Evolutionary conservation across 2,888 invertebrate genomes (phyloP).

Genomic region (Scaptomyza flava): DNA sequence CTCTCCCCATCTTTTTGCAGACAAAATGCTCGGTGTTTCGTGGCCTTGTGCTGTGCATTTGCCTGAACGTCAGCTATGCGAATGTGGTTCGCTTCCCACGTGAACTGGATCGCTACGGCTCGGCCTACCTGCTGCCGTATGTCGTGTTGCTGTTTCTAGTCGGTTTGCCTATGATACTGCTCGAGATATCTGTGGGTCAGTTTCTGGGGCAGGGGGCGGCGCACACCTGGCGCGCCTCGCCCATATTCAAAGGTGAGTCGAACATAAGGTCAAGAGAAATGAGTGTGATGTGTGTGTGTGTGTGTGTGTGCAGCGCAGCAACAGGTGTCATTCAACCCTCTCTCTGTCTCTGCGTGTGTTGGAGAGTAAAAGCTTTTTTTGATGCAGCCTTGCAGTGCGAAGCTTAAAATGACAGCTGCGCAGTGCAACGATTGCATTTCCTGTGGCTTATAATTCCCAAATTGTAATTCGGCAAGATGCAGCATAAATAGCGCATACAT

Average conservation of each 20-base stretch:
- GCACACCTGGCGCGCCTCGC: conserved; percentile 84
- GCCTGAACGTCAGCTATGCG: conserved; percentile 84
- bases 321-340: conserved; percentile 33
- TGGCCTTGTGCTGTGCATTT: conserved; percentile 84
- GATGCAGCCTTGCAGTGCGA: conserved; percentile 48
- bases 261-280: conserved; percentile 23
- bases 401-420: conserved; percentile 47
- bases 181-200: conserved; percentile 84
- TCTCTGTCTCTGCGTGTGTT: not conserved
- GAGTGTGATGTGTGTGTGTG: not conserved
- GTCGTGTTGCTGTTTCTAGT: conserved; percentile 84
- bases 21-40: conserved; percentile 85
- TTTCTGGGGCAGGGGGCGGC: conserved; percentile 85
- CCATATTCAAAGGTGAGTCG: conserved; percentile 84
- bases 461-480: conserved; percentile 35
- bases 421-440: conserved; percentile 43
- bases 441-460: conserved; percentile 67
- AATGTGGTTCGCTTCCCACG: conserved; percentile 85
- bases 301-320: conserved; percentile 1
- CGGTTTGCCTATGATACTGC: conserved; percentile 84
- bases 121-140: conserved; percentile 84
- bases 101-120: conserved; percentile 84
- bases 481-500: conserved; percentile 56
- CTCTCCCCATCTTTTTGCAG: conserved; percentile 60
- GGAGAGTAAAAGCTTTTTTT: conserved; percentile 42